Base-by-base conservation (phyloP, 2,888 invertebrate genomes). In the Caenorhabditis sp. region DNA sequence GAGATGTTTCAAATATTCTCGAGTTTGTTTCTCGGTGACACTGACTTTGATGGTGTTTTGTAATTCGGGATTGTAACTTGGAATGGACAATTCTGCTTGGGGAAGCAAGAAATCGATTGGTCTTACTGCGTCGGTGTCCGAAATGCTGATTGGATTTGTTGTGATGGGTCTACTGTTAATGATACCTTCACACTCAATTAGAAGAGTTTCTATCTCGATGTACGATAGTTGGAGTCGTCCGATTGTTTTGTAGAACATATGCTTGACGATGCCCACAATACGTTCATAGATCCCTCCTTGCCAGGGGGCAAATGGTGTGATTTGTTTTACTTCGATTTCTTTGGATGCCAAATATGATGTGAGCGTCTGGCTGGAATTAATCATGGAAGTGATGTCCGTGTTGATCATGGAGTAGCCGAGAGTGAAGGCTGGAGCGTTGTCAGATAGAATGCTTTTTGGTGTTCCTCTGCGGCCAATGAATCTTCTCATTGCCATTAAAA, bases 241-340 rank as follows among this genome's bases (percentile, higher is more conserved):
- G 16, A 56, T 31, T 5, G 51, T 22, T 31, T 61, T 58, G 47
- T 41, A 49, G 1, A 73, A 31, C 22, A 31, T 22, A 5, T 35
- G n/a, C 24, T 73, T 73, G 10, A 61, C 61, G 19, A 59, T 31
- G 14, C 31, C 73, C n/a, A 73, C 61, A 14, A 73, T 47, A 10
- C 73, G 26, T 24, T 73, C 73, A 22, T 73, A 73, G 1, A 73
- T 14, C 6, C 61, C 73, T 12, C 73, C 73, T 47, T 73, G 73
- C 73, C 73, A 73, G 1, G 73, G 73, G 12, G 73, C 41, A 35
- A 38, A 44, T 0, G 73, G 73, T 19, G 59, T 61, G 7, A 73
- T 73, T 14, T 73, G 59, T 22, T 73, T 49, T n/a, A 59, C 59
- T 12, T 47, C 49, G 4, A 73, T 73, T 14, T 59, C 59, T 24